These are phyloP conservation scores for Tinamus guttatus DNA, from an alignment of 2,113 vertebrate species.

Conservation along the genomic window DNA sequence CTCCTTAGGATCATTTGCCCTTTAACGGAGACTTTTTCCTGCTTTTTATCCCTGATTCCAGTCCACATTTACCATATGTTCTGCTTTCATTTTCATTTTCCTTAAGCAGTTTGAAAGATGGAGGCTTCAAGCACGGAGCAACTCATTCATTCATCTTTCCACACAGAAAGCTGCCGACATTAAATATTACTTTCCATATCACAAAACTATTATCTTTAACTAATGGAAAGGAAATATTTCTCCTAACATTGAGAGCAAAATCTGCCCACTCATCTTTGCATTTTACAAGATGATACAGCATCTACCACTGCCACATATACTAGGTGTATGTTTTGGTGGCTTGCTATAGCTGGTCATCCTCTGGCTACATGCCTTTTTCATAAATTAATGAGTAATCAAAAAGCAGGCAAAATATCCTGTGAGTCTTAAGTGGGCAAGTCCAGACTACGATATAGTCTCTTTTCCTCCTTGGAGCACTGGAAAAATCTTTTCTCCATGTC, in stretches of 20 bases:
- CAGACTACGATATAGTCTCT: not conserved
- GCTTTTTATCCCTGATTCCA: constrained; percentile 30
- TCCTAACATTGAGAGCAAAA: constrained; percentile 24
- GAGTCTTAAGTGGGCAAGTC: constrained; percentile 18
- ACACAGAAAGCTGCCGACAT: constrained; percentile 42
- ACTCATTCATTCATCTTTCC: constrained; percentile 41
- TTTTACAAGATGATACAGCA: not conserved
- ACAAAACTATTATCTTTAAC: constrained; percentile 50
- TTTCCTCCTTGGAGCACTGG: not conserved
- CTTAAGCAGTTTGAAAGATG: constrained; percentile 65
- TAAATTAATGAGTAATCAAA: constrained; percentile 71
- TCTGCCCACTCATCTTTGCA: not conserved
- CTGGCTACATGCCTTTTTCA: not conserved
- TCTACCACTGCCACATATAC: not conserved
- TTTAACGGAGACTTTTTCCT: not conserved
- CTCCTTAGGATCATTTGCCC: not conserved
- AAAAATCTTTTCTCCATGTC: constrained; percentile 4
- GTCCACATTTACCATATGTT: constrained; percentile 46
- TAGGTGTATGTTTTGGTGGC: not conserved
- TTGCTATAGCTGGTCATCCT: not conserved
- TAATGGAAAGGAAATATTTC: constrained; percentile 44
- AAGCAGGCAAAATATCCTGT: constrained; percentile 50
- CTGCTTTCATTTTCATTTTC: constrained; percentile 47
- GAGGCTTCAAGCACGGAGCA: constrained; percentile 50
- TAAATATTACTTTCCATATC: constrained; percentile 13